phyloP scores from a whole-genome alignment of 2,797 vertebrate genomes.

The Denticeps clupeoides region DNA sequence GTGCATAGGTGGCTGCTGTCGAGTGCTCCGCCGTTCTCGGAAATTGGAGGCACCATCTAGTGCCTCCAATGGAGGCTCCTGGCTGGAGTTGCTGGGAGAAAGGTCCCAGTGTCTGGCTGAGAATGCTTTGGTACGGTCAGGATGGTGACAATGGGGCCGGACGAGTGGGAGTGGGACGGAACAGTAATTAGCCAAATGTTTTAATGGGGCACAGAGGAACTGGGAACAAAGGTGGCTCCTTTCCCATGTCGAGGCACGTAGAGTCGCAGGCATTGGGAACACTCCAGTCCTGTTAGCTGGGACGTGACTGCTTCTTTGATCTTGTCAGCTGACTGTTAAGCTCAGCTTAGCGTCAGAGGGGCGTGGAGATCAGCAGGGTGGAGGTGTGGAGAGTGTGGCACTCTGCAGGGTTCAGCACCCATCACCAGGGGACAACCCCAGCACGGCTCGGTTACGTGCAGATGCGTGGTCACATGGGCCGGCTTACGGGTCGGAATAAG shows the following conservation, averaged over 20 bases:
- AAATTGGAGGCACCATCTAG: conserved; percentile 10
- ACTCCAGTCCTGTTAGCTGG: conserved; percentile 60
- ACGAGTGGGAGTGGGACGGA: conserved; percentile 10
- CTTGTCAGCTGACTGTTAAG: conserved; percentile 68
- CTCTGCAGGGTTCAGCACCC: no score
- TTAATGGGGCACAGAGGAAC: conserved; percentile 23
- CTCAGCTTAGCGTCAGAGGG: conserved; percentile 49
- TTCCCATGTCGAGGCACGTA: conserved; percentile 27
- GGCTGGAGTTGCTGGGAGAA: no score
- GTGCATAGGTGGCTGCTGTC: conserved; percentile 28
- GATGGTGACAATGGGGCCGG: conserved; percentile 3
- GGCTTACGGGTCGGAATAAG: no score
- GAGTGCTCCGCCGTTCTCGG: conserved; percentile 20
- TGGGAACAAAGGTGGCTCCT: conserved; percentile 23
- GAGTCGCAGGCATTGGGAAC: conserved; percentile 47
- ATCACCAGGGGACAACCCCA: conserved; percentile 5
- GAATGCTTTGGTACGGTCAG: conserved; percentile 9
- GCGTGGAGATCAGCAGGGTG: conserved; percentile 17
- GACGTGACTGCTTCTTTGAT: conserved; percentile 61
- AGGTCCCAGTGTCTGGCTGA: conserved; percentile 3
- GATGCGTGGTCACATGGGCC: no score
- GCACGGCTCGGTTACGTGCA: no score
- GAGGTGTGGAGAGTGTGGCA: conserved; percentile 53
- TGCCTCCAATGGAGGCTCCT: no score
- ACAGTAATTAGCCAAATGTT: conserved; percentile 34